A percentile compares a stretch with the other conserved stretches of the same genome.
These are phyloP conservation scores for Platorchestia sp. DNA, from an alignment of 1,140 invertebrate species.

Conservation along the genomic window DNA sequence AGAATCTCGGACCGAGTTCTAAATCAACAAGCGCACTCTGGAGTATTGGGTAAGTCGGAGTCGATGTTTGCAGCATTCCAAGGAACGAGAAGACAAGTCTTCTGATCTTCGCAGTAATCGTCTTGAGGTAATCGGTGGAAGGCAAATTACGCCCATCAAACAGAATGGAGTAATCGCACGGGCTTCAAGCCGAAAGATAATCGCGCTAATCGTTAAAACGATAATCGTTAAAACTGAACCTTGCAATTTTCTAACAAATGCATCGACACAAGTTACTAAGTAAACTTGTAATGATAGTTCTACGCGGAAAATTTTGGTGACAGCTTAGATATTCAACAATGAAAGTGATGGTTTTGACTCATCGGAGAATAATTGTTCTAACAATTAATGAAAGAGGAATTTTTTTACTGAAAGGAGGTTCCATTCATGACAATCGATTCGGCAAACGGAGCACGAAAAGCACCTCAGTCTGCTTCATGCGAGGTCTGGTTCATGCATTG, in stretches of 20 bases:
- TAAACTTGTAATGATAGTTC: no score
- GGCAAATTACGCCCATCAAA: background rate
- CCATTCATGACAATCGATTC: background rate
- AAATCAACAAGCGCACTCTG: background rate
- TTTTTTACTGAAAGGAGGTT: background rate
- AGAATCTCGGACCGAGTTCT: background rate
- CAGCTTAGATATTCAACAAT: no score
- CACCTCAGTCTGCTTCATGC: background rate
- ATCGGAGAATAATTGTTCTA: no score
- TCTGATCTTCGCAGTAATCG: background rate
- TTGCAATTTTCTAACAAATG: no score
- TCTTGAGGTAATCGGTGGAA: slow-evolving; percentile 7
- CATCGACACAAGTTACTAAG: no score
- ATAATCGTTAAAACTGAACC: background rate
- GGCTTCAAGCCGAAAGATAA: background rate
- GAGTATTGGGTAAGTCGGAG: background rate
- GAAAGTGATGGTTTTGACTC: no score
- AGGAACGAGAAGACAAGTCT: background rate
- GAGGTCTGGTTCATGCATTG: background rate
- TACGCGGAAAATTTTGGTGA: no score
- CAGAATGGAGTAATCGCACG: background rate
- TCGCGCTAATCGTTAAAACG: background rate
- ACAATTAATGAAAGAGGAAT: background rate
- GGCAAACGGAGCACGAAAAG: background rate
- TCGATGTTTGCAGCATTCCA: slow-evolving; percentile 19